Evolutionary conservation across 1,140 invertebrate species (phyloP).

Genomic region (Panulirus ornatus): DNA sequence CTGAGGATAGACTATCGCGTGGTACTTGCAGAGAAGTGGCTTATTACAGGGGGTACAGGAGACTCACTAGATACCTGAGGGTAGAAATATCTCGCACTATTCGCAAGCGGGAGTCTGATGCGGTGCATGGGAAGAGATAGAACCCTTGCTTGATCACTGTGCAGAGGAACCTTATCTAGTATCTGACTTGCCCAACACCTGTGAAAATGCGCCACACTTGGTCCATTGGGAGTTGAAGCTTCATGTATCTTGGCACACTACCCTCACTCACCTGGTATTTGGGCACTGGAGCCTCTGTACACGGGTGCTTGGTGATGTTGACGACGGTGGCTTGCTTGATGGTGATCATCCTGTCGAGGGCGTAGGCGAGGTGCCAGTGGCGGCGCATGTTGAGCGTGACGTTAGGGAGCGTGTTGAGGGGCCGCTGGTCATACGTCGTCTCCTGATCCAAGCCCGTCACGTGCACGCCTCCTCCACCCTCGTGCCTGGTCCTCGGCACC

Average conservation of each 20-base stretch:
- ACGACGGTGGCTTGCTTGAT: constrained; percentile 28
- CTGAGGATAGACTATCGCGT: no score
- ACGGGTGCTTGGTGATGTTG: constrained; percentile 64
- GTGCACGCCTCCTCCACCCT: constrained; percentile 62
- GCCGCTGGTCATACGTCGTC: constrained; percentile 62
- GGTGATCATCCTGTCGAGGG: constrained; percentile 52
- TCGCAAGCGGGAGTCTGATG: no score
- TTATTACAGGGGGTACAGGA: no score
- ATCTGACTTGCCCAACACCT: no score
- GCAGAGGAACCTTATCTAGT: no score
- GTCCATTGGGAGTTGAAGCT: no score
- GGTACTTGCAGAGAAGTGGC: no score
- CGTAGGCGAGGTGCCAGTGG: constrained; percentile 66
- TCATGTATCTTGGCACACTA: no score
- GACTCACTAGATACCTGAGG: not conserved
- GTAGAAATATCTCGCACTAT: no score
- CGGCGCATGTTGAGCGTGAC: constrained; percentile 33
- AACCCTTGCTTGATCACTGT: no score
- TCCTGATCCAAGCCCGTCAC: constrained; percentile 72
- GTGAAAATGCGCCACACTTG: no score
- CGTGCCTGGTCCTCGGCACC: constrained; percentile 69
- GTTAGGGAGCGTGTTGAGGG: constrained; percentile 52
- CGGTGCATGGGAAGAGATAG: no score
- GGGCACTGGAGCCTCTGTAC: constrained; percentile 38
- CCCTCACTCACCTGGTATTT: constrained; percentile 46